A percentile compares a stretch with the other conserved stretches of the same genome.
Evolutionary conservation across 2,888 invertebrate species (phyloP).

Genomic region (Sphaeridia pumilis): DNA sequence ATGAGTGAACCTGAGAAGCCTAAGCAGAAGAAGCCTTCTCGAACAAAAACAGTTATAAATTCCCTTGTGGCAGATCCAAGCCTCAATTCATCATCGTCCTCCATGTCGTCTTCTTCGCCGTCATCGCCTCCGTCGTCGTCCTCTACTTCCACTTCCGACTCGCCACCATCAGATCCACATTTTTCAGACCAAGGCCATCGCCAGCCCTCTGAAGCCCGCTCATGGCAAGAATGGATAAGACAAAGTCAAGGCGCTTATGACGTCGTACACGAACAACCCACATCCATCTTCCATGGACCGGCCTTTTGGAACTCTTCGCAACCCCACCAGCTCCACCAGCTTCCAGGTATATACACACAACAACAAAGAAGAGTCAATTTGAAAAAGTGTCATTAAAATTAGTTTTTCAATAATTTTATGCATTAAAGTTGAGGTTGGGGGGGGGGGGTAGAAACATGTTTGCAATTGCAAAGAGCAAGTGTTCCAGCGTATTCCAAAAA

Average conservation of each 20-base stretch:
- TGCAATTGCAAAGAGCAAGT: too few relatives aligned
- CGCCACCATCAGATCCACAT: neutral
- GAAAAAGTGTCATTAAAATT: too few relatives aligned
- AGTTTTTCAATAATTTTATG: too few relatives aligned
- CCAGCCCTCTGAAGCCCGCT: neutral
- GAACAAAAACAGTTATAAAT: neutral
- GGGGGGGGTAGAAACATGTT: too few relatives aligned
- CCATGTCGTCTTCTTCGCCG: neutral
- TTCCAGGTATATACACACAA: too few relatives aligned
- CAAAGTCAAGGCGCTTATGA: neutral
- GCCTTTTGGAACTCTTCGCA: slow-evolving; percentile 1
- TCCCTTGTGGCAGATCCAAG: slow-evolving; percentile 1
- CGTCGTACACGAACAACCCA: neutral
- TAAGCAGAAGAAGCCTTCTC: neutral
- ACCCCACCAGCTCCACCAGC: too few relatives aligned
- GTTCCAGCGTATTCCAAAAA: too few relatives aligned
- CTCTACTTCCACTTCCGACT: too few relatives aligned
- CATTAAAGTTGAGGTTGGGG: too few relatives aligned
- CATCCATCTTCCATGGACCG: neutral
- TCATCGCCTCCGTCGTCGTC: too few relatives aligned
- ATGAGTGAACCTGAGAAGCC: neutral
- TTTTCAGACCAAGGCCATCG: neutral
- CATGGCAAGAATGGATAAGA: slow-evolving; percentile 1
- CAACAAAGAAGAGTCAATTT: too few relatives aligned
- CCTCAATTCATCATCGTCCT: slow-evolving; percentile 1